Base-by-base conservation (phyloP, 2,888 invertebrate species). In the Bombyx huttoni region DNA sequence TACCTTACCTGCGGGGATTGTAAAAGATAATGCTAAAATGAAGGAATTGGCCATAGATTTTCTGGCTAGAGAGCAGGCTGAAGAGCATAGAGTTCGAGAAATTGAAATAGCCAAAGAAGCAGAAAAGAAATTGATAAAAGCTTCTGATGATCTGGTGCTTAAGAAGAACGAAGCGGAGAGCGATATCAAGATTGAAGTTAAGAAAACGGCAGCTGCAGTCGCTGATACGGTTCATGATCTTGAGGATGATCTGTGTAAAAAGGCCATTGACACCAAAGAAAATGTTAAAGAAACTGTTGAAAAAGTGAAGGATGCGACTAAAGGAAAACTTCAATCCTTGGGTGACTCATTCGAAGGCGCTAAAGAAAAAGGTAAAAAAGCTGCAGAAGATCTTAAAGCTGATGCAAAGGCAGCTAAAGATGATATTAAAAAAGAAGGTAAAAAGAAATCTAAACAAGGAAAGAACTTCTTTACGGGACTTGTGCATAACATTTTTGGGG, bases 401-500 rank as follows among this genome's bases (percentile, higher is more conserved):
- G 70, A 72, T 51, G 58, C 66, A 1, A 58, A 58, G 45, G 72
- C 78, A 53, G 65, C 68, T 40, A 71, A 78, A 57, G 74, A 78
- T 47, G 73, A 80, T 56, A 73, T 73, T 2, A 80, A 78, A 60
- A 70, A 76, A 46, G 79, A 82, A 65, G 76, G 72, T 0, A 84
- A 86, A 58, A 84, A 87, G 63, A 86, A 86, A 54, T 74, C 80
- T 13, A 87, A 87, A 60, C 83, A 87, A 67, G 79, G 87, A 3
- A 87, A 88, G 55, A 79, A 72, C 58, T 88, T 88, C 60, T 79
- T 88, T 46, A 76, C 84, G 9, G 87, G 88, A 13, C 62, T 89
- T 46, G 85, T 87, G 1, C 79, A 82, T 7, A 87, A 84, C 52
- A 82, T 89, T 45, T 85, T 85, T 52, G 85, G 86, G 8, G 84